These are phyloP conservation scores for Rana temporaria DNA, from an alignment of 2,113 vertebrate species.

Conservation along the genomic window DNA sequence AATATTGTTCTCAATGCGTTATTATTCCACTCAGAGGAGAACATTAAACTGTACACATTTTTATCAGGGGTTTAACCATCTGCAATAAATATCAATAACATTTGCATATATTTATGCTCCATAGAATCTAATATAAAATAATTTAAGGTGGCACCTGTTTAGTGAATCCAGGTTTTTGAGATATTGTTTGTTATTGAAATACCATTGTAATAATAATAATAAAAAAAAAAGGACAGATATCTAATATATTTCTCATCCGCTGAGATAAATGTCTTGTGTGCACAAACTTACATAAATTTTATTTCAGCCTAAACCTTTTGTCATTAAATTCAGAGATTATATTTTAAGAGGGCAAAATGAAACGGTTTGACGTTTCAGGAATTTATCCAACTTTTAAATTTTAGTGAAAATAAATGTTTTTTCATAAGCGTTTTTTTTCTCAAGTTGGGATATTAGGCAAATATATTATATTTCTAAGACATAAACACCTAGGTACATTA, in stretches of 20 bases:
- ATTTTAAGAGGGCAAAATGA: constrained; percentile 58
- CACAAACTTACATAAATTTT: constrained; percentile 70
- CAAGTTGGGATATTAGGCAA: constrained; percentile 78
- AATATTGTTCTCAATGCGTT: constrained; percentile 29
- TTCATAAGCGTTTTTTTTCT: constrained; percentile 72
- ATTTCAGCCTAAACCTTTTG: constrained; percentile 76
- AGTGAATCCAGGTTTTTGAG: constrained; percentile 78
- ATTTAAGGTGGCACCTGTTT: constrained; percentile 74
- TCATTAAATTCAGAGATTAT: constrained; percentile 74
- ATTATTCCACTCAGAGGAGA: constrained; percentile 54
- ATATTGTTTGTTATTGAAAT: constrained; percentile 83
- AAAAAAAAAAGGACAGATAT: constrained; percentile 64
- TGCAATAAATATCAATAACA: constrained; percentile 71
- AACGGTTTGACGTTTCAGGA: constrained; percentile 66
- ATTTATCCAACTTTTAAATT: constrained; percentile 61
- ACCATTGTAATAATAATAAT: constrained; percentile 69
- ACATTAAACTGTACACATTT: constrained; percentile 66
- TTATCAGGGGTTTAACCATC: constrained; percentile 69
- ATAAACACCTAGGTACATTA: constrained; percentile 79
- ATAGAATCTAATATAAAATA: constrained; percentile 75
- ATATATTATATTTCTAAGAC: constrained; percentile 81
- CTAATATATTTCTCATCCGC: constrained; percentile 63
- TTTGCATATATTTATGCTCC: constrained; percentile 69
- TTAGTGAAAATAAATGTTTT: constrained; percentile 59
- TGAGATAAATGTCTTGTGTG: constrained; percentile 74